Evolutionary conservation across 2,797 vertebrate species (phyloP), one percentile per base, ranked within the genome.

Genomic region (Perodicticus potto): DNA sequence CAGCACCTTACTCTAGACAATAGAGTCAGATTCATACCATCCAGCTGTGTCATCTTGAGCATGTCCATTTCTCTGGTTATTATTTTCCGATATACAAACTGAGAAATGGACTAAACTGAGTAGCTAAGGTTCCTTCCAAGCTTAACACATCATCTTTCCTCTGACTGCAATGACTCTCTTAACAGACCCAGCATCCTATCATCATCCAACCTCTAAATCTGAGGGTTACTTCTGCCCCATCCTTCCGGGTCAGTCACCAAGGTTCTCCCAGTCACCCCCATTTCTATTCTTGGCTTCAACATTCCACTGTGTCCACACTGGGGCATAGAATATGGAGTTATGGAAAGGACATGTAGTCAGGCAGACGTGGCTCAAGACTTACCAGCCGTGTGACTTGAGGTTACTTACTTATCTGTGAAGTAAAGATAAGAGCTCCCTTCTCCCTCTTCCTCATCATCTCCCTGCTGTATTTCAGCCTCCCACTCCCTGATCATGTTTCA

Each of bases 61-160:
- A 81, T 2, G 0, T 29, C 29, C 72, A 83, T 76, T 93, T 11
- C n/a, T 76, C 77, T 85, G 65, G 61, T 37, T 27, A 65, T 83
- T 91, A 82, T 59, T 93, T 91, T 63, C 53, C 32, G 70, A 78
- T 82, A 87, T 81, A 55, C 74, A 94, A 89, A 67, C 29, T 83
- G 49, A 93, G 13, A 86, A 32, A 61, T 9, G 4, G 27, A 96
- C n/a, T 67, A 86, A 86, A 74, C 29, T 73, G 20, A 83, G 40
- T 55, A 49, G 53, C 29, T 9, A 67, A 83, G 73, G 17, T 82
- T 86, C 14, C 57, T 74, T 93, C 25, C 67, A 57, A 70, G 27
- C 12, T 91, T 78, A 87, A 73, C 11, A 55, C 22, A 43, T 61
- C 69, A 81, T 73, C 55, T 93, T 96, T 43, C 76, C 81, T 92